Base-by-base conservation (phyloP, 1,140 invertebrate genomes). In the Elysia chlorotica region DNA sequence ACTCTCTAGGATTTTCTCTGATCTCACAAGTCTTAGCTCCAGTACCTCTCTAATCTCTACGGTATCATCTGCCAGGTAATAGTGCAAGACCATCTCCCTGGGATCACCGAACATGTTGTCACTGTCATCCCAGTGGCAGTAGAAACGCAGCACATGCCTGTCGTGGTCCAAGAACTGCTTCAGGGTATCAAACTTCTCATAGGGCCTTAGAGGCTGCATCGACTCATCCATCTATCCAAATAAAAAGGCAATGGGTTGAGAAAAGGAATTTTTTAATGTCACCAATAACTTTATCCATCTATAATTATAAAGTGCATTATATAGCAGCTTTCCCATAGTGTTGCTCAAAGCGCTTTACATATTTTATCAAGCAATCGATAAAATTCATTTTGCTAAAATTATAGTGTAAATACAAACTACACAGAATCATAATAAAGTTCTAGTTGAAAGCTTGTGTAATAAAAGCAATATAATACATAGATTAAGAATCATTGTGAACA, bases 91-190 rank as follows among this genome's bases (percentile, higher is more conserved):
- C 78, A 88, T 81, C 76, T 88, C 81, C 28, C 87, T 74, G 21
- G 80, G 80, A 74, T 88, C 87, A 31, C 87, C 87, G 78, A 86
- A 88, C 83, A 88, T 83, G 38, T 71, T 81, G 30, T 86, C 86
- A 14, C 85, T 82, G 77, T 88, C 87, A 75, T 88, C 87, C 87
- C 87, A 88, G 57, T 84, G 81, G 57, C 86, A 87, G 78, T 75
- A 87, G 79, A 88, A 88, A 1, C 87, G 78, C 28, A 88, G 78
- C 23, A 88, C 87, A 70, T 88, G 86, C 38, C 85, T 80, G 71
- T 88, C 87, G 77, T 87, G 83, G 53, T 87, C 84, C 37, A 88
- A 75, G 77, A 88, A 88, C 74, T 88, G 87, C 70, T 86, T 86
- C 14, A 88, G 75, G 6, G 86, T 87, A 78, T 88, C 87, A 66